Conservation (phyloP, 2,797 vertebrate genomes). For the Kryptopterus vitreolus region DNA sequence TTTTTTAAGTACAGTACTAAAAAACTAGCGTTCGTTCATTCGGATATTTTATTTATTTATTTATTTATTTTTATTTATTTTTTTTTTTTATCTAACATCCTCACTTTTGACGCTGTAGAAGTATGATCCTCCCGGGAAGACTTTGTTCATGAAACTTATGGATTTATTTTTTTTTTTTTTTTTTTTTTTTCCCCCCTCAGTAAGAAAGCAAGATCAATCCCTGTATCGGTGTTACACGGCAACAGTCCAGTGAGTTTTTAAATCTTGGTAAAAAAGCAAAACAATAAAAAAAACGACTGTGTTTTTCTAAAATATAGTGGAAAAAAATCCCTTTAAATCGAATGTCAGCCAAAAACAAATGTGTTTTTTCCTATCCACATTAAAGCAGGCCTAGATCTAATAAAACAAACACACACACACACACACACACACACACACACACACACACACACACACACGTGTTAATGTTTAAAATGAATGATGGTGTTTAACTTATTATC, state of each 20-base stretch:
- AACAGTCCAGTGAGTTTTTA: not conserved
- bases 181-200: not conserved
- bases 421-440: no score
- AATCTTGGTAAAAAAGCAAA: not conserved
- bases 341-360: not conserved
- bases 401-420: no score
- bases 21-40: no score
- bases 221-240: not conserved
- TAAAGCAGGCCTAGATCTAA: no score
- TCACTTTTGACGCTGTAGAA: not conserved
- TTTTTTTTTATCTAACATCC: slow-evolving; percentile 4
- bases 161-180: not conserved
- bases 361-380: no score
- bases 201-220: not conserved
- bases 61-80: not conserved
- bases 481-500: no score
- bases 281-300: not conserved
- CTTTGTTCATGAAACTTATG: not conserved
- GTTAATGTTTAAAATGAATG: no score
- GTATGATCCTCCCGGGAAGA: not conserved
- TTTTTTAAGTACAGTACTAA: no score
- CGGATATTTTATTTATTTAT: not conserved
- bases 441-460: no score
- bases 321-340: no score
- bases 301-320: not conserved